Percentiles rank a stretch among this genome's conserved stretches.
Evolutionary conservation across 2,113 vertebrate species (phyloP).

Genomic region (Beaufortia kweichowensis): DNA sequence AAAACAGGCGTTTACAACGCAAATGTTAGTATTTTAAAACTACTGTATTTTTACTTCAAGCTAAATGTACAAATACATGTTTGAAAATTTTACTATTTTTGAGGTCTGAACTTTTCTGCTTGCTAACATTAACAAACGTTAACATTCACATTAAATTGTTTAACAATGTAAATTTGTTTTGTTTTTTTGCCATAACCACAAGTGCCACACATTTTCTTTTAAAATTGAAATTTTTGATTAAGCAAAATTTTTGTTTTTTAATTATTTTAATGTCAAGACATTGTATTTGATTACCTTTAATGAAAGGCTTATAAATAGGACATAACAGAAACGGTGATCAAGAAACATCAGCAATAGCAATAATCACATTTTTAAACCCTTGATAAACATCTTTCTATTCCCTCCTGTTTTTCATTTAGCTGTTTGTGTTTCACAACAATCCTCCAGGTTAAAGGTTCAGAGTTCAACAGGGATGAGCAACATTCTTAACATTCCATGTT

Average conservation of each 20-base stretch:
- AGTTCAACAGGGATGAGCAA: neutral
- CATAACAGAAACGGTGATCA: constrained; percentile 36
- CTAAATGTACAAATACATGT: neutral
- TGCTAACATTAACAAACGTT: neutral
- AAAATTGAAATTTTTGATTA: neutral
- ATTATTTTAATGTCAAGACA: constrained; percentile 7
- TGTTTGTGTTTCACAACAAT: constrained; percentile 46
- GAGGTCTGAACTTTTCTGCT: neutral
- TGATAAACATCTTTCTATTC: constrained; percentile 4
- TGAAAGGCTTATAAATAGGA: constrained; percentile 27
- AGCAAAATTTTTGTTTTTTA: too few relatives aligned
- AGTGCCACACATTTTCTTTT: neutral
- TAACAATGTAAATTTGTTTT: constrained; percentile 21
- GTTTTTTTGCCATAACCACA: neutral
- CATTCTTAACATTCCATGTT: constrained; percentile 11
- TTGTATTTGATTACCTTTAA: constrained; percentile 16
- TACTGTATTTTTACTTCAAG: constrained; percentile 4
- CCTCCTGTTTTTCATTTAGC: constrained; percentile 48
- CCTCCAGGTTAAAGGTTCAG: constrained; percentile 29
- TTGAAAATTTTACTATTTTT: neutral
- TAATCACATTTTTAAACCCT: constrained; percentile 15
- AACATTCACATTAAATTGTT: constrained; percentile 20
- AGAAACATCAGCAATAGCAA: constrained; percentile 29
- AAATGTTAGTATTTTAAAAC: constrained; percentile 23
- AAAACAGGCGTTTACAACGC: neutral